Percentiles rank a stretch among this genome's conserved stretches.
Evolutionary conservation across 2,888 invertebrate genomes (phyloP).

Genomic region (Heliconius sara): DNA sequence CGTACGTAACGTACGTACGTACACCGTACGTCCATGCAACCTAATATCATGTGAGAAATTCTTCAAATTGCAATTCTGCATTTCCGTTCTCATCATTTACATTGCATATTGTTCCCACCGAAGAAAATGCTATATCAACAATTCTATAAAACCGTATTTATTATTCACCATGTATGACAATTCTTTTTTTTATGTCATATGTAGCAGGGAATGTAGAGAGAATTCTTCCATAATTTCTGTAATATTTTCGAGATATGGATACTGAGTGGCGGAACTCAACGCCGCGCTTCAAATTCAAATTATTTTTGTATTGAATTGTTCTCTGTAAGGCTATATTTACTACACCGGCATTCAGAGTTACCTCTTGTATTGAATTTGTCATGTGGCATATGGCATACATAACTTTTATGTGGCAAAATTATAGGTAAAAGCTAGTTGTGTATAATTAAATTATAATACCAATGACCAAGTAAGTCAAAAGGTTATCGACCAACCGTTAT

Average conservation of each 20-base stretch:
- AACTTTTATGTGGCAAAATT: background rate
- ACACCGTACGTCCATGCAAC: background rate
- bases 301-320: no score
- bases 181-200: background rate
- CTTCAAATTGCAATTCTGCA: background rate
- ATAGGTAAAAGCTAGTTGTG: no score
- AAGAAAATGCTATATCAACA: background rate
- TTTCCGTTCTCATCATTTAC: background rate
- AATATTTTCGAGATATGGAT: no score
- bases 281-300: no score
- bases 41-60: background rate
- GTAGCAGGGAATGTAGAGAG: no score
- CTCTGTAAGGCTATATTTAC: no score
- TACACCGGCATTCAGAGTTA: no score
- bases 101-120: constrained; percentile 5
- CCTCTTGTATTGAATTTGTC: no score
- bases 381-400: background rate
- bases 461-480: constrained; percentile 18
- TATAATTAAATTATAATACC: background rate
- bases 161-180: background rate
- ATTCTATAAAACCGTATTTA: background rate
- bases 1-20: no score
- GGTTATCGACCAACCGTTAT: constrained; percentile 40
- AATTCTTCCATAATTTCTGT: background rate
- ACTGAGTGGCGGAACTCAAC: no score